Base-by-base conservation (phyloP, 2,888 invertebrate species). In the Geophilus truncorum region DNA sequence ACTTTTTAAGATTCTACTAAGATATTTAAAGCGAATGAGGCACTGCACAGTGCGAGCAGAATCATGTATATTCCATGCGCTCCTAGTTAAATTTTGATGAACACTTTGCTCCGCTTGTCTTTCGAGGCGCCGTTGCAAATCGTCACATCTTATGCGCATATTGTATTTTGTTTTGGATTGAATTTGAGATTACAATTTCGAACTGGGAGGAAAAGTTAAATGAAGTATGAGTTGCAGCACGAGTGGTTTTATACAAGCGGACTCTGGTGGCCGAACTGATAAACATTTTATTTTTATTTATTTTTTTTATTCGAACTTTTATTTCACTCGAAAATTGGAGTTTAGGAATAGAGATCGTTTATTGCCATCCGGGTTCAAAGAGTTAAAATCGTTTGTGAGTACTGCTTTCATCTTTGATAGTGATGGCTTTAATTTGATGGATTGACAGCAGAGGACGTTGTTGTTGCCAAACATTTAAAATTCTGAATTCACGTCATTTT, bases 351-450 rank as follows among this genome's bases (percentile, higher is more conserved):
- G 57, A 21, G 18, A 23, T 70, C 70, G 70, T 28, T 70, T 70
- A 70, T 62, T 25, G 70, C 28, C 70, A 70, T 70, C 70, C 70
- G 70, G 70, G 70, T 70, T 70, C 70, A 70, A 70, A 70, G 70
- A 70, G 70, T 70, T 70, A 70, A 70, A 70, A 70, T 70, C 70
- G 70, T 70, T 70, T 70, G 70, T 25, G 70, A 70, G 70, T 70
- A 70, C 70, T 70, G 70, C 70, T 70, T 45, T 70, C 70, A 70
- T 70, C 25, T 70, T 70, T 10, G 25, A 70, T 28, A 70, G 70
- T 25, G 70, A 70, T 70, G 70, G 70, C 28, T 70, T 10, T 70
- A 70, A 70, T 70, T 70, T 70, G 70, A 70, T 28, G 70, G 70
- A 70, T 70, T 70, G 70, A 70, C 70, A 70, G 70, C 70, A 70